Percentiles rank a stretch among this genome's conserved stretches.
Conservation (phyloP, 92 coral and sea anemone genomes). For the Phenganax stokvisi region DNA sequence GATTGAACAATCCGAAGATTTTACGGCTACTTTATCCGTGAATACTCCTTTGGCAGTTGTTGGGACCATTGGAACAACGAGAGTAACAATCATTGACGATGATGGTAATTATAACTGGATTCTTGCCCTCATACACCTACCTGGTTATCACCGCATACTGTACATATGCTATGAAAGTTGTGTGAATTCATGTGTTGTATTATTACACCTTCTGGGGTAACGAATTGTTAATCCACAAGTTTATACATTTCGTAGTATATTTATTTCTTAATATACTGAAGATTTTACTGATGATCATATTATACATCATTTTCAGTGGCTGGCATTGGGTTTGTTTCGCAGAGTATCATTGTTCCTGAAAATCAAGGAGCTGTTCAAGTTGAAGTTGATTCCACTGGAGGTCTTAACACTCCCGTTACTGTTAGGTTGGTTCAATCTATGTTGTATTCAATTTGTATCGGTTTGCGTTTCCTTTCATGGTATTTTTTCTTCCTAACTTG, state of each 20-base stretch:
- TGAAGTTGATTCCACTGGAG: conserved; percentile 20
- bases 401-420: conserved; percentile 27
- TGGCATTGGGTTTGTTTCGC: conserved; percentile 15
- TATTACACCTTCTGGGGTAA: too few relatives aligned
- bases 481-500: too few relatives aligned
- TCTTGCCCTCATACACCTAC: too few relatives aligned
- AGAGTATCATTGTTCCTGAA: not conserved
- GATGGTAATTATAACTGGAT: not conserved
- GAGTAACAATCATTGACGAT: not conserved
- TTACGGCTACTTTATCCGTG: not conserved
- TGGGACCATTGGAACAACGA: conserved; percentile 1
- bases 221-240: too few relatives aligned
- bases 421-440: conserved; percentile 17
- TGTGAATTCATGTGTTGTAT: too few relatives aligned
- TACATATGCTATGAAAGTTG: too few relatives aligned
- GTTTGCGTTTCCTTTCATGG: not conserved
- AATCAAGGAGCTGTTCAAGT: not conserved
- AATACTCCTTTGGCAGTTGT: not conserved
- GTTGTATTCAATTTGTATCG: not conserved
- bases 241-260: too few relatives aligned
- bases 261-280: not conserved
- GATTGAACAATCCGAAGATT: not conserved
- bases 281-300: not conserved
- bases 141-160: too few relatives aligned
- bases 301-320: conserved; percentile 1